These are phyloP conservation scores for Piaya cayana DNA, from an alignment of 2,113 vertebrate genomes.

Conservation along the genomic window DNA sequence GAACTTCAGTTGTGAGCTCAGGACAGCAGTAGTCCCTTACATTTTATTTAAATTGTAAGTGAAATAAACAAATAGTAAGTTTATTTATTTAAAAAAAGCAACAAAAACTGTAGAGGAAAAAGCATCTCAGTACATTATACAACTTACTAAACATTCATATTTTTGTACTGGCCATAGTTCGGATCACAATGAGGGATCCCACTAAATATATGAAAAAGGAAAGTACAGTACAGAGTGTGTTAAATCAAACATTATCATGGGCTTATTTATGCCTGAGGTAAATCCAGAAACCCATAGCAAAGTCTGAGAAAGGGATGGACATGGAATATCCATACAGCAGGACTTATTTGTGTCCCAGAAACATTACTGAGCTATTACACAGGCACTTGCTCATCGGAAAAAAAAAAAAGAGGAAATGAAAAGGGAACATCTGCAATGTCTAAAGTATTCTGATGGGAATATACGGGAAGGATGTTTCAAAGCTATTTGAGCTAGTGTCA, in stretches of 20 bases:
- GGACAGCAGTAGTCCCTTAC: not conserved
- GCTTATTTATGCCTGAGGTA: not conserved
- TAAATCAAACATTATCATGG: not conserved
- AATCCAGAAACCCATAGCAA: not conserved
- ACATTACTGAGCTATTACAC: not conserved
- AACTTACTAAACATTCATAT: not conserved
- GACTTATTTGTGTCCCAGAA: constrained; percentile 1
- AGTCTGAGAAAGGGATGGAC: not conserved
- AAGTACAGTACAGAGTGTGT: not conserved
- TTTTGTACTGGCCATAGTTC: not conserved
- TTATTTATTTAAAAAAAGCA: not conserved
- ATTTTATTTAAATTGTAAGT: not conserved
- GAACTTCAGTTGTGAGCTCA: not conserved
- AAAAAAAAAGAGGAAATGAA: constrained; percentile 23
- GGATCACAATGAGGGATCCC: not conserved
- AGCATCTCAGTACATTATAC: not conserved
- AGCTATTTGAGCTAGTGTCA: constrained; percentile 34
- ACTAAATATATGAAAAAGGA: not conserved
- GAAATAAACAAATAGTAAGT: not conserved
- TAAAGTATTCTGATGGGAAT: constrained; percentile 24
- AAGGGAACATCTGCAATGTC: constrained; percentile 42
- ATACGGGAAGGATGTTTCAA: constrained; percentile 22
- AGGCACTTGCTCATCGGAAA: not conserved
- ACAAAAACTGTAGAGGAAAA: not conserved
- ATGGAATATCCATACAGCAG: not conserved